Conservation (phyloP, 2,888 invertebrate genomes). For the Papilio demoleus region DNA sequence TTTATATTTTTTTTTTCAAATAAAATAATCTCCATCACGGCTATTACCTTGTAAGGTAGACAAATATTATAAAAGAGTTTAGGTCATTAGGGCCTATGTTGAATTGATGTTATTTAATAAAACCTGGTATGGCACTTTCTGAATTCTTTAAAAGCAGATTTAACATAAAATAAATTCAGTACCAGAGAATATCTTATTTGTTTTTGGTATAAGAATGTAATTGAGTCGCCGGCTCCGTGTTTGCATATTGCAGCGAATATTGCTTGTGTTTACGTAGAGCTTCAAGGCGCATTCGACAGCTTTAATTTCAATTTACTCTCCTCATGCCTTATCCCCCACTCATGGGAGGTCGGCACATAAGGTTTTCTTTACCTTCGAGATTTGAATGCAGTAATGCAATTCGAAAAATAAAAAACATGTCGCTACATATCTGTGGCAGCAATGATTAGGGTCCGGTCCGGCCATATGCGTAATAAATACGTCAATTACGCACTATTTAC, state of each 20-base stretch:
- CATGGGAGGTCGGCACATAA: too few species aligned
- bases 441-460: too few species aligned
- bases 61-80: background rate
- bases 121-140: background rate
- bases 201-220: slow-evolving; percentile 32
- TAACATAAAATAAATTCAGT: background rate
- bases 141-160: background rate
- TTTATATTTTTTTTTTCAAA: background rate
- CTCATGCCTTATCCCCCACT: too few species aligned
- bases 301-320: background rate
- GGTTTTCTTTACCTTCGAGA: too few species aligned
- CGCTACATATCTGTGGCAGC: too few species aligned
- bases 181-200: background rate
- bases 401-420: too few species aligned
- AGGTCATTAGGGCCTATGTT: background rate
- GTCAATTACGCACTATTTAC: too few species aligned
- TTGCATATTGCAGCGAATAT: slow-evolving; percentile 30
- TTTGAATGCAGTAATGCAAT: too few species aligned
- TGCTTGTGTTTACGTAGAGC: slow-evolving; percentile 14
- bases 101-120: background rate
- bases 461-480: too few species aligned
- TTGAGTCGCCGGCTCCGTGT: slow-evolving; percentile 29
- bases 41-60: background rate
- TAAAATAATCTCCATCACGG: background rate
- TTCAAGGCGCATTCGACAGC: slow-evolving; percentile 1